Conservation (phyloP, 2,888 invertebrate species). For the Tortricodes alternella region DNA sequence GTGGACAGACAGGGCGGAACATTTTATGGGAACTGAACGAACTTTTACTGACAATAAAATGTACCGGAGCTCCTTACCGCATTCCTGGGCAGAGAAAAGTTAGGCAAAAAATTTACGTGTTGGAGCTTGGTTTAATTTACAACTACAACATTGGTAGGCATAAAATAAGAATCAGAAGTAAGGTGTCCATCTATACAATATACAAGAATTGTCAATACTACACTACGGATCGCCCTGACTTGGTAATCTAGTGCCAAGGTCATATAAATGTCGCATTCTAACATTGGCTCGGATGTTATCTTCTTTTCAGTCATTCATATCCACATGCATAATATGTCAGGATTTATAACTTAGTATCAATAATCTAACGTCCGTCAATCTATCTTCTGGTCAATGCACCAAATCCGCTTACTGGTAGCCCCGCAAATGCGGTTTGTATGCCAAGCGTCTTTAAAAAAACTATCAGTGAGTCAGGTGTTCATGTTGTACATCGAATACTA, state of each 20-base stretch:
- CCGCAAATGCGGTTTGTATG: background rate
- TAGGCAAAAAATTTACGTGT: conserved; percentile 16
- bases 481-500: no score
- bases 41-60: conserved; percentile 23
- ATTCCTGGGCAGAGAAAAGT: conserved; percentile 18
- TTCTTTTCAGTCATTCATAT: background rate
- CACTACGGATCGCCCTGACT: conserved; percentile 19
- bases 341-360: background rate
- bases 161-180: background rate
- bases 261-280: conserved; percentile 13
- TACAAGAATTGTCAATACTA: conserved; percentile 6
- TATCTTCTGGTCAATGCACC: background rate
- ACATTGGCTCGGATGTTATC: conserved; percentile 3
- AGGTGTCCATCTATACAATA: background rate
- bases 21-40: conserved; percentile 23
- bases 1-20: conserved; percentile 2
- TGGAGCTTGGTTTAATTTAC: conserved; percentile 5
- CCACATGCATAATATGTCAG: background rate
- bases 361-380: no score
- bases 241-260: conserved; percentile 21
- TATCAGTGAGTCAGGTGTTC: background rate
- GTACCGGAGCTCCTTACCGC: conserved; percentile 11
- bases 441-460: background rate
- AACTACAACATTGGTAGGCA: background rate
- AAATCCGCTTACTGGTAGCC: background rate